Evolutionary conservation across 2,113 vertebrate species (phyloP).

Genomic region (Eptesicus fuscus): DNA sequence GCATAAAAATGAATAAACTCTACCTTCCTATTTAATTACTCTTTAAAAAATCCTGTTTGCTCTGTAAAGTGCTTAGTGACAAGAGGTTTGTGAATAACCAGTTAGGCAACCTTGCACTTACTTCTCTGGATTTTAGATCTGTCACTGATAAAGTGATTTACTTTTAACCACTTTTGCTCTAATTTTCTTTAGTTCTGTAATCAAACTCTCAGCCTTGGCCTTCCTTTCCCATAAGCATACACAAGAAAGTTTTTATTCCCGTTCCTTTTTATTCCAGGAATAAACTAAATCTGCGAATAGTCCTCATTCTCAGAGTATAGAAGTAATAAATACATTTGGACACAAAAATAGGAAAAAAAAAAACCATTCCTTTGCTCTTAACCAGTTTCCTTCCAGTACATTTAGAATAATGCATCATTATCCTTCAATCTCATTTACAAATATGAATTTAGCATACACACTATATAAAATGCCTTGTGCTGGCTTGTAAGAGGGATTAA

Average conservation of each 20-base stretch:
- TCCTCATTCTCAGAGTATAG: neutral
- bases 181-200: neutral
- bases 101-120: neutral
- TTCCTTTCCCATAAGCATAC: neutral
- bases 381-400: neutral
- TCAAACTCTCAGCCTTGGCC: neutral
- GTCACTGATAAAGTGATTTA: neutral
- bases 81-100: neutral
- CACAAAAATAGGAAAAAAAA: neutral
- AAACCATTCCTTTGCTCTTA: neutral
- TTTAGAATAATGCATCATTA: slow-evolving; percentile 3
- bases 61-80: neutral
- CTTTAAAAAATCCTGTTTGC: neutral
- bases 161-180: neutral
- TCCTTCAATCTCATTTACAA: neutral
- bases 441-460: neutral
- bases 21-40: neutral
- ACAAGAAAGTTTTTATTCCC: neutral
- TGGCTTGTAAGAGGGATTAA: neutral
- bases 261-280: neutral
- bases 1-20: neutral
- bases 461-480: neutral
- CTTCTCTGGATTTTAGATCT: neutral
- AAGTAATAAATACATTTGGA: neutral
- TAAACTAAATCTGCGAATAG: neutral